Conservation (phyloP, 2,797 vertebrate genomes). For the Sternotherus odoratus region DNA sequence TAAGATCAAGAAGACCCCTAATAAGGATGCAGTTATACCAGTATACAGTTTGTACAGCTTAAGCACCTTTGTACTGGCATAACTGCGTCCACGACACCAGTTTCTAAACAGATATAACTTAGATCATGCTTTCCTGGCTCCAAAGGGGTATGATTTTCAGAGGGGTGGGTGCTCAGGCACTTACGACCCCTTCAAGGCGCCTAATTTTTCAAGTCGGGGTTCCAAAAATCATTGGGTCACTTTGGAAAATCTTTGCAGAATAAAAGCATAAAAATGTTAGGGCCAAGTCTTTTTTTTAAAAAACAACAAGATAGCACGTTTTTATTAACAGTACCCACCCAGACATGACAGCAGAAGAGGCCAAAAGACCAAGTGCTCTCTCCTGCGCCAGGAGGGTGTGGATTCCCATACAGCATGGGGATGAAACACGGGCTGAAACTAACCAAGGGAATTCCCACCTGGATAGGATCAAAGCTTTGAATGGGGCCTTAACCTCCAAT, state of each 20-base stretch:
- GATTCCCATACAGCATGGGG: neutral
- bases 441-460: constrained; percentile 26
- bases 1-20: neutral
- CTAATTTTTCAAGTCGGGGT: neutral
- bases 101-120: neutral
- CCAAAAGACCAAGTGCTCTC: neutral
- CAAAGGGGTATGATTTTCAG: neutral
- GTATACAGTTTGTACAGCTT: fast-evolving
- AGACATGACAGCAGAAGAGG: neutral
- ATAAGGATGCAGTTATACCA: neutral
- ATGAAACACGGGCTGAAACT: constrained; percentile 5
- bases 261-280: neutral
- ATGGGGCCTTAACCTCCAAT: neutral
- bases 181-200: neutral
- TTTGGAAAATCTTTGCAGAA: neutral
- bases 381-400: neutral
- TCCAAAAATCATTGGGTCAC: neutral
- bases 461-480: neutral
- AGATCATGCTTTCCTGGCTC: no score
- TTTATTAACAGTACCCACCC: neutral
- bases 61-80: neutral
- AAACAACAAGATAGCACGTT: neutral
- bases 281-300: no score
- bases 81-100: fast-evolving
- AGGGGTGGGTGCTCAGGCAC: neutral